A percentile compares a stretch with the other conserved stretches of the same genome.
Evolutionary conservation across 2,888 invertebrate genomes (phyloP).

Genomic region (Diaprepes abbreviatus): DNA sequence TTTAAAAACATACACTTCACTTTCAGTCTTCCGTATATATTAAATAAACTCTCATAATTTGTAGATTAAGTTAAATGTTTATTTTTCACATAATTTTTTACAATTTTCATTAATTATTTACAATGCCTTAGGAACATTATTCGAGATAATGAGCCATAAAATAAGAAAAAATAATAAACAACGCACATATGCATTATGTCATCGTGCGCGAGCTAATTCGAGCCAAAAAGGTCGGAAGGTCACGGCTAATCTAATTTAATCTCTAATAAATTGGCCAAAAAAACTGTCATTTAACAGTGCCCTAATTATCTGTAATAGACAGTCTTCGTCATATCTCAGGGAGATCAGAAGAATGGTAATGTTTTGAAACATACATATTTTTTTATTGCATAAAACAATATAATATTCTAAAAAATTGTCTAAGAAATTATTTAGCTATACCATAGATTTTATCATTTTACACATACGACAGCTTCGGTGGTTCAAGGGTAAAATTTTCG

Average conservation of each 20-base stretch:
- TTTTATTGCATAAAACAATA: no score
- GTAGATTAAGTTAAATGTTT: neutral
- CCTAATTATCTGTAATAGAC: conserved; percentile 12
- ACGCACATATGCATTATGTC: conserved; percentile 11
- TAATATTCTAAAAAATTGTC: no score
- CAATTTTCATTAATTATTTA: neutral
- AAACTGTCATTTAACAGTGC: conserved; percentile 10
- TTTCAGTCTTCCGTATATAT: no score
- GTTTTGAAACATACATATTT: no score
- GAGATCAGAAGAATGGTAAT: no score
- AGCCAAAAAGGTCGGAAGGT: conserved; percentile 16
- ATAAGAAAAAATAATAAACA: conserved; percentile 14
- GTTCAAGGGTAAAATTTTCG: no score
- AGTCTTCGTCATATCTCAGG: no score
- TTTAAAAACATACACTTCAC: no score
- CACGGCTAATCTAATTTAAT: conserved; percentile 28
- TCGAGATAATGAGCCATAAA: neutral
- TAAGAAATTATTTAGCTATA: no score
- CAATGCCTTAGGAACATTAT: neutral
- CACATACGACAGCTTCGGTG: no score
- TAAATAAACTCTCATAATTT: no score
- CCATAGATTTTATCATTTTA: no score
- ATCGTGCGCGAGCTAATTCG: conserved; percentile 1
- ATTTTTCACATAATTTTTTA: neutral
- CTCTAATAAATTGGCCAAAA: conserved; percentile 23